Base-by-base conservation (phyloP, 1,140 invertebrate genomes). In the Cheumatopsyche charites region DNA sequence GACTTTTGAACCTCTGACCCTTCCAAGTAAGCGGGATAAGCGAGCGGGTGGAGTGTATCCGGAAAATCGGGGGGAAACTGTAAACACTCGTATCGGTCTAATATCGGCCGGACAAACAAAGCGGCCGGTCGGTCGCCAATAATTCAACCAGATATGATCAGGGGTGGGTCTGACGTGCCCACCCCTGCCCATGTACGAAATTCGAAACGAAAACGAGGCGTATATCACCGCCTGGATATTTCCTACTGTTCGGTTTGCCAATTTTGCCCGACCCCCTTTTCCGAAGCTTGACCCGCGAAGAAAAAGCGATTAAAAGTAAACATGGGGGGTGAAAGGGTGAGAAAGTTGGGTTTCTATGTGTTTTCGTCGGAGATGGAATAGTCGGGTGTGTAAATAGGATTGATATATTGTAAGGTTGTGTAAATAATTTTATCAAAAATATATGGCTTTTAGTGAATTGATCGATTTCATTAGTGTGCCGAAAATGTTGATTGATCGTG, bases 91-190 rank as follows among this genome's bases (percentile, higher is more conserved):
- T 74, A 71, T 67, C 70, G 62, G 49, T 41, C 62, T 61, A 58
- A 62, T 62, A 62, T 61, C 65, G 68, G 52, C 17, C 47, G 62
- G 42, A 63, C 45, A 74, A 74, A 74, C 73, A 74, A 72, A 68
- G 29, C 71, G 61, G 41, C 36, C 58, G 29, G 29, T 36, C 55
- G 69, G 25, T 23, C 21, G 69, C 62, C 69, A 68, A 74, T 74
- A 74, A 74, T 52, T 74, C 70, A 71, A 68, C 7, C 13, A 49
- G 70, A 74, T 74, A 74, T 58, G 65, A 74, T 74, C 73, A 45
- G 26, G 26, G 29, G 29, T 36, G 29, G 29, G 3, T 36, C 9
- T 36, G 29, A 36, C 29, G 29, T 3, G 29, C 3, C 9, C 9
- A 36, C 29, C 9, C 70, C 63, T 29, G 19, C 42, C 66, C 21